Conservation (phyloP, 2,113 vertebrate genomes). For the Callipepla californica region DNA sequence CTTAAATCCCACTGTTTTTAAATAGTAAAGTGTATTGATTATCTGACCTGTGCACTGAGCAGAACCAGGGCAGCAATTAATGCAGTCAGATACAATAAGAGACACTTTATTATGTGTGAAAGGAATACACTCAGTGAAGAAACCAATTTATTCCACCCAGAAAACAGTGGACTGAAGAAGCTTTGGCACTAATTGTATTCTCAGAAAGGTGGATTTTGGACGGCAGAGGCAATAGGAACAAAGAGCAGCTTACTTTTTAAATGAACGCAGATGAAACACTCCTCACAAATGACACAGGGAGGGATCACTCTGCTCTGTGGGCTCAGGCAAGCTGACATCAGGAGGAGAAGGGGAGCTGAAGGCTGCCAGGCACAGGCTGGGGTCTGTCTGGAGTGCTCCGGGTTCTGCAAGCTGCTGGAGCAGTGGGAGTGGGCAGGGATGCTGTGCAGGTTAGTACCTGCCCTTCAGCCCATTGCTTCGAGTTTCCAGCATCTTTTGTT, state of each 20-base stretch:
- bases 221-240: not conserved
- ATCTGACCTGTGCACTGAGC: not conserved
- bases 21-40: constrained; percentile 32
- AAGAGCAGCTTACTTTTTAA: not conserved
- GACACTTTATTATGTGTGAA: not conserved
- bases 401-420: constrained; percentile 10
- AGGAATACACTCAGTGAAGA: not conserved
- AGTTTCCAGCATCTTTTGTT: not conserved
- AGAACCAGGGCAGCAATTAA: constrained; percentile 9
- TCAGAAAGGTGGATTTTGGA: not conserved
- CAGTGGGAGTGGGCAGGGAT: not conserved
- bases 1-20: constrained; percentile 2
- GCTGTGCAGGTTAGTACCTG: not conserved
- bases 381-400: accelerated
- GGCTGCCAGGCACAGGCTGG: not conserved
- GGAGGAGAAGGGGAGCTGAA: not conserved
- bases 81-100: constrained; percentile 6
- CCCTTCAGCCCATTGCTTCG: not conserved
- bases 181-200: not conserved
- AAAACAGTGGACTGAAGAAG: not conserved
- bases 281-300: not conserved
- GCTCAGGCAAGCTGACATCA: not conserved
- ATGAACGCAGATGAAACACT: not conserved
- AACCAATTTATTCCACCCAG: not conserved
- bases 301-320: not conserved